Base-by-base conservation (phyloP, 1,140 invertebrate genomes). In the Euwallacea fornicatus region DNA sequence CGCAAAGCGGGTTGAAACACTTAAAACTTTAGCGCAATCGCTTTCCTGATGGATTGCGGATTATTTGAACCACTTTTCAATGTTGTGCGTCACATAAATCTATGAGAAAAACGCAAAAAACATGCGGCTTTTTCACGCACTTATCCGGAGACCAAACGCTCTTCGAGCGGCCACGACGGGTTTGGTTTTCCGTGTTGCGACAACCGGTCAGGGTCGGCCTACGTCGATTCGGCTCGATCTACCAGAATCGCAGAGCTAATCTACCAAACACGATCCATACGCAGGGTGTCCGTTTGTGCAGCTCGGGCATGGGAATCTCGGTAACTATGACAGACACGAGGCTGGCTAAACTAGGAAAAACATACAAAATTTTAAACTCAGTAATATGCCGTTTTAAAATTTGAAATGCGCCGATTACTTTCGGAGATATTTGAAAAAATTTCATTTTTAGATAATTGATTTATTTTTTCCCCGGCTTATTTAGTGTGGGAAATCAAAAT, bases 101-200 rank as follows among this genome's bases (percentile, higher is more conserved):
- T 41, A 62, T 2, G 33, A 41, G 47, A 72, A 74, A 74, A 72
- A 56, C 54, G 13, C 42, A 42, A n/a, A 62, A 69, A 63, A 47
- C 54, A 62, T 60, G 72, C 62, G 62, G 66, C 60, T 67, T 71
- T 71, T 66, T 72, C 70, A 75, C 74, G 72, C 69, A 73, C 72
- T 61, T 61, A 16, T n/a, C 65, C 61, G 47, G 41, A 50, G 33
- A 60, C 72, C 54, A 50, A 71, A 65, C 66, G 58, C 69, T 60
- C 64, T 46, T 55, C 64, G 62, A 66, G 71, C 73, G 74, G 58
- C 69, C 64, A 47, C 58, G 60, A 72, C 74, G 75, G 72, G 69
- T 71, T 73, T 74, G 76, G 71, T 76, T 76, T 75, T 76, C 74
- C 66, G 74, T 74, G 75, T 76, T 78, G 76, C 77, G 75, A 74